Evolutionary conservation across 2,113 vertebrate species (phyloP), one percentile per base, ranked within the genome.

Genomic region (Chiloscyllium plagiosum): DNA sequence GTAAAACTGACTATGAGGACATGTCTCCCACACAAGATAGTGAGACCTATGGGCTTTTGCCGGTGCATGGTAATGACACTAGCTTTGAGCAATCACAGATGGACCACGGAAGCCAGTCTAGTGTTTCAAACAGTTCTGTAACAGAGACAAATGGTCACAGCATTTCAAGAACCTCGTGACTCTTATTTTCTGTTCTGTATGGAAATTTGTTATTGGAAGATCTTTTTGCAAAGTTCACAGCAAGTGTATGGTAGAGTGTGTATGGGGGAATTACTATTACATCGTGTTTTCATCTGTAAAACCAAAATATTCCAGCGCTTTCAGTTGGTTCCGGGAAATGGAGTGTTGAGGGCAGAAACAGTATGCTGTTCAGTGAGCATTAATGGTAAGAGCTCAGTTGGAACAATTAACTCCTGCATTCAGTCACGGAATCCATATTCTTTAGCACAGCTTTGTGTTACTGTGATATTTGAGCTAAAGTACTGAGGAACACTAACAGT

Each of bases 21-120:
- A 37, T 70, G 93, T 94, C 33, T 50, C 66, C 68, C 93, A 12
- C 93, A 94, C 68, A 42, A 70, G 93, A 94, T 22, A 70, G 22
- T 68, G 66, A 94, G 66, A 94, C 37, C 93, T 70, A 70, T 15
- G 42, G 26, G 42, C 93, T 70, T 94, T 33, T 68, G 50, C 70
- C 93, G 17, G 37, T 47, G 66, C 24, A 12, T 70, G 42, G 22
- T 70, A 70, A 37, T 70, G 93, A 94, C n/a, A 37, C 66, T 70
- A 94, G 93, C 37, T 70, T 94, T 70, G 93, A 94, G 42, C 93
- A 94, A 94, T 70, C 93, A 94, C 66, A 94, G 50, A 70, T 94
- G 68, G 93, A 94, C 68, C 65, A 69, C 70, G 93, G 10, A 69
- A 69, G n/a, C 66, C 93, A 61, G 17, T 61, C 87, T 90, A n/a